Evolutionary conservation across 1,140 invertebrate genomes (phyloP), one percentile per base, ranked within the genome.

Genomic region (Tetragnatha versicolor): DNA sequence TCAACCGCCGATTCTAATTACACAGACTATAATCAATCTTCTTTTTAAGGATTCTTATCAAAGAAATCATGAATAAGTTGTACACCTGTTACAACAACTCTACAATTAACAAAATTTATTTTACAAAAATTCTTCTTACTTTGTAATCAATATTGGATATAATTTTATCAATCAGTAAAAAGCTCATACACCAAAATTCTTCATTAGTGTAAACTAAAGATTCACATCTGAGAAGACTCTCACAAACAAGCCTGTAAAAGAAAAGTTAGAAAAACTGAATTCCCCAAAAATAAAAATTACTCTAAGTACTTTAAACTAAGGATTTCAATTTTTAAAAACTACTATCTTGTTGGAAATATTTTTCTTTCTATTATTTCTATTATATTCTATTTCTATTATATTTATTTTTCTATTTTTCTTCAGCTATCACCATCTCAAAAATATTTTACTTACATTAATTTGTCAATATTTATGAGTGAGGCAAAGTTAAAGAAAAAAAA

Each of bases 101-200:
- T 51, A 3, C 14, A 1, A 12, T 63, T 14, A 22, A 63, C 7
- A 7, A 39, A 63, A 22, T 17, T 35, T 10, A 7, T 5, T 14
- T 20, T 33, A 55, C 17, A 53, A 33, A 53, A 3, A n/a, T 51
- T 10, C 9, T 33, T n/a, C 68, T 72, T 65, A 79, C 95, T 88
- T 98, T 98, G 84, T 98, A 98, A 85, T 97, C 94, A 12, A 98
- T 96, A 76, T 93, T 91, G 42, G 91, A 91, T 84, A 98, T 93
- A 75, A 97, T 92, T 83, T 90, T 91, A 81, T 92, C 89, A 49
- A 98, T 92, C 3, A 98, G 87, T 75, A 90, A 88, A 86, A 98
- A 98, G 84, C 91, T 92, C 84, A 60, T 88, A 14, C 93, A 91
- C 96, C 94, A 97, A 87, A 94, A 94, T 76, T 92, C 90, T 82